Percentiles rank a stretch among this genome's conserved stretches.
These are phyloP conservation scores for Acanthurus tractus DNA, from an alignment of 2,797 vertebrate species.

Conservation along the genomic window DNA sequence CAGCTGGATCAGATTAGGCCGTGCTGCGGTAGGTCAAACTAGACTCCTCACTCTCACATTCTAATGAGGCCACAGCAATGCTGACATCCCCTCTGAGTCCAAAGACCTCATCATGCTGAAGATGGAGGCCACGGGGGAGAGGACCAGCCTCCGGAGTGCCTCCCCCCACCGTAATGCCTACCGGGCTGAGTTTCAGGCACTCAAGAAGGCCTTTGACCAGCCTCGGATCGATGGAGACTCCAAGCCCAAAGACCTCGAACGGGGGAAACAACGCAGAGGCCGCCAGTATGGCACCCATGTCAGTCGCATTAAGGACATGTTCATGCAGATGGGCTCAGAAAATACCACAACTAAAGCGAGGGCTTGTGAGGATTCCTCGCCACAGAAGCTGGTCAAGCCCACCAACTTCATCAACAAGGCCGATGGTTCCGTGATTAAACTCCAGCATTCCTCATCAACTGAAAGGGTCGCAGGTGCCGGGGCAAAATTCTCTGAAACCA, in stretches of 20 bases:
- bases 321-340: slow-evolving; percentile 98
- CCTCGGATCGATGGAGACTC: slow-evolving; percentile 90
- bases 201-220: slow-evolving; percentile 98
- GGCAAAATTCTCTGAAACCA: slow-evolving; percentile 95
- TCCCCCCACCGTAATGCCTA: slow-evolving; percentile 99
- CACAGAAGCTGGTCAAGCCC: slow-evolving; percentile 91
- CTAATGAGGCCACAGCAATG: slow-evolving; percentile 86
- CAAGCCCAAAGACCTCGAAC: slow-evolving; percentile 88
- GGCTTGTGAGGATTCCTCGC: slow-evolving; percentile 86
- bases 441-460: slow-evolving; percentile 88
- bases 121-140: slow-evolving; percentile 95
- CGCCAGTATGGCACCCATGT: slow-evolving; percentile 97
- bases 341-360: slow-evolving; percentile 76
- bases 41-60: slow-evolving; percentile 52
- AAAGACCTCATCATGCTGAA: slow-evolving; percentile 96
- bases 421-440: slow-evolving; percentile 90
- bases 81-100: slow-evolving; percentile 84
- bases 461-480: slow-evolving; percentile 85
- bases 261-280: slow-evolving; percentile 91
- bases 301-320: slow-evolving; percentile 99
- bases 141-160: slow-evolving; percentile 95
- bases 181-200: slow-evolving; percentile 96
- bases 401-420: slow-evolving; percentile 93
- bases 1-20: slow-evolving; percentile 55
- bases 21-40: slow-evolving; percentile 50